Percentiles rank a stretch among this genome's conserved stretches.
Evolutionary conservation across 2,888 invertebrate genomes (phyloP).

Genomic region (Tiphia femorata): DNA sequence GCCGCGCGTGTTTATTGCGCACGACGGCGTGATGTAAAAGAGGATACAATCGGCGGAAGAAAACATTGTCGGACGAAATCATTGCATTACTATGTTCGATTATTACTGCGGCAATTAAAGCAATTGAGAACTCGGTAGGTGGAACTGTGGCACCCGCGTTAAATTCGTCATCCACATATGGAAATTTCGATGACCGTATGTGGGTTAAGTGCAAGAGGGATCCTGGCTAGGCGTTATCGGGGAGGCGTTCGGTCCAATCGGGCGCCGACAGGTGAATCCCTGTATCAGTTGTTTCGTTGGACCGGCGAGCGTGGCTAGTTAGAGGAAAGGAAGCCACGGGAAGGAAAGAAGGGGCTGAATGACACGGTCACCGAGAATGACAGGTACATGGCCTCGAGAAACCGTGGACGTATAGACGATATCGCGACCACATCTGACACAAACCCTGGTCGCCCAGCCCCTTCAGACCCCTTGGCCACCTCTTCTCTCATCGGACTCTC

Average conservation of each 20-base stretch:
- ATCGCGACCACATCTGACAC: constrained; percentile 67
- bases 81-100: too few relatives aligned
- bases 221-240: not conserved
- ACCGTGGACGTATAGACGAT: constrained; percentile 55
- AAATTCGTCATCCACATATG: too few relatives aligned
- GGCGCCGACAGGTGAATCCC: constrained; percentile 26
- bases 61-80: too few relatives aligned
- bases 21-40: too few relatives aligned
- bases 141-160: too few relatives aligned
- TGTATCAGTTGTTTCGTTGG: constrained; percentile 52
- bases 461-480: constrained; percentile 8
- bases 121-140: too few relatives aligned
- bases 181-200: too few relatives aligned
- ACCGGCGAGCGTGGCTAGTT: constrained; percentile 54
- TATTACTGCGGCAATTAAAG: too few relatives aligned
- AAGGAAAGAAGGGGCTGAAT: constrained; percentile 45
- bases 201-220: not conserved
- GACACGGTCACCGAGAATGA: constrained; percentile 66
- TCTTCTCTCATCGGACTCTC: constrained; percentile 13
- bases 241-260: not conserved
- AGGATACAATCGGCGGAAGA: too few relatives aligned
- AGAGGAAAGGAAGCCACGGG: constrained; percentile 43
- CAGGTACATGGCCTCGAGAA: constrained; percentile 66
- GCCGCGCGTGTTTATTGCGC: too few relatives aligned
- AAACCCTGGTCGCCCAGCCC: constrained; percentile 57